These are phyloP conservation scores for Pheosia tremula DNA, from an alignment of 2,888 invertebrate species.

Conservation along the genomic window DNA sequence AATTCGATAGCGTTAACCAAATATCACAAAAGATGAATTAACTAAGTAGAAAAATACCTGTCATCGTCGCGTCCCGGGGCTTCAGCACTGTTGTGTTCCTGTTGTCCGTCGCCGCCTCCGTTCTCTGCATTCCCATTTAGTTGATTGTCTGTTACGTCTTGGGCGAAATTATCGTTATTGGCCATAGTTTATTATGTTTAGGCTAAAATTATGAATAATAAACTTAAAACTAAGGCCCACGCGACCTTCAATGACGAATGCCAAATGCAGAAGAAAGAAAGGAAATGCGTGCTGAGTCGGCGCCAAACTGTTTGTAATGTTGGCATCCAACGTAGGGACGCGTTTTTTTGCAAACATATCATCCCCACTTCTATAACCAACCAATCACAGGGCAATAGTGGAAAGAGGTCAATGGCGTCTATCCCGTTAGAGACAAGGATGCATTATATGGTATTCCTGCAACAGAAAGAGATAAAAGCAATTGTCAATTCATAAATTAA, in stretches of 20 bases:
- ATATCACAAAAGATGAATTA: conserved; percentile 16
- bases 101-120: conserved; percentile 87
- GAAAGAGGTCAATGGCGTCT: conserved; percentile 72
- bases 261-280: conserved; percentile 81
- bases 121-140: conserved; percentile 86
- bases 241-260: conserved; percentile 81
- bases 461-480: conserved; percentile 45
- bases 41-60: conserved; percentile 82
- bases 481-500: conserved; percentile 33
- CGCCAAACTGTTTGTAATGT: conserved; percentile 62
- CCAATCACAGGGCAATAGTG: conserved; percentile 59
- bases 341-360: conserved; percentile 51
- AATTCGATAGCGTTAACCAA: conserved; percentile 17
- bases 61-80: conserved; percentile 92
- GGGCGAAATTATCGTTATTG: conserved; percentile 92
- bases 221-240: conserved; percentile 78
- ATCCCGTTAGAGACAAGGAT: conserved; percentile 47
- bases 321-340: conserved; percentile 55
- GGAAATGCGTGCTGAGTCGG: conserved; percentile 68
- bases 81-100: conserved; percentile 90
- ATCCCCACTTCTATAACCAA: conserved; percentile 35
- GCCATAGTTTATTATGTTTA: conserved; percentile 86
- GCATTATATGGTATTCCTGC: conserved; percentile 15
- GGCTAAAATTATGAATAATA: conserved; percentile 80
- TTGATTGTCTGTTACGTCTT: conserved; percentile 90